Evolutionary conservation across 2,113 vertebrate species (phyloP).

Genomic region (Nettapus auritus): DNA sequence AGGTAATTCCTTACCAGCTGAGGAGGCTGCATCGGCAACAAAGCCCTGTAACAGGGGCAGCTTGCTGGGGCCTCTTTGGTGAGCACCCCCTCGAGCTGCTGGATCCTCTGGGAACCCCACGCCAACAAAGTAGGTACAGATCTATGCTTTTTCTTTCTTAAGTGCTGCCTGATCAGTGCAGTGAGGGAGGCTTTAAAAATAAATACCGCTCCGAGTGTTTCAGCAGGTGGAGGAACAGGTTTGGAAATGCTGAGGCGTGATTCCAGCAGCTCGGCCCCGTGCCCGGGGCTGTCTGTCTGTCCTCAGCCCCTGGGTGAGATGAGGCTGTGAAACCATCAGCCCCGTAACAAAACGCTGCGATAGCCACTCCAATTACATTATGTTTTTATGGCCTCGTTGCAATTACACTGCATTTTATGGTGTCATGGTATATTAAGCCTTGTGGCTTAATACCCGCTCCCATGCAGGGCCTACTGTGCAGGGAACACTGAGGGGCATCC

Average conservation of each 20-base stretch:
- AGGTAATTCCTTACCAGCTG: slow-evolving; percentile 3
- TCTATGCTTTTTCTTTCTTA: background rate
- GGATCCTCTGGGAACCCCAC: background rate
- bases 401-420: slow-evolving; percentile 42
- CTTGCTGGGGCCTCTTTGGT: background rate
- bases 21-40: background rate
- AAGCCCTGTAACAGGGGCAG: background rate
- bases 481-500: background rate
- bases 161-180: background rate
- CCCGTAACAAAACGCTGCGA: background rate
- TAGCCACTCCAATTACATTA: slow-evolving; percentile 39
- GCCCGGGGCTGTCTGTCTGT: background rate
- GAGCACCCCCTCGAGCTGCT: background rate
- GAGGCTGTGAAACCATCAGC: background rate
- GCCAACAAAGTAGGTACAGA: background rate
- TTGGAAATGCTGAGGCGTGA: background rate
- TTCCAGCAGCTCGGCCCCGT: background rate
- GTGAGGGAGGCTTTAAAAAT: background rate
- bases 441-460: slow-evolving; percentile 56
- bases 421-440: slow-evolving; percentile 63
- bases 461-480: background rate
- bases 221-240: background rate
- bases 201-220: background rate
- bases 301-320: background rate
- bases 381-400: slow-evolving; percentile 64